These are phyloP conservation scores for Leuctra nigra DNA, from an alignment of 2,888 invertebrate species.

Conservation along the genomic window DNA sequence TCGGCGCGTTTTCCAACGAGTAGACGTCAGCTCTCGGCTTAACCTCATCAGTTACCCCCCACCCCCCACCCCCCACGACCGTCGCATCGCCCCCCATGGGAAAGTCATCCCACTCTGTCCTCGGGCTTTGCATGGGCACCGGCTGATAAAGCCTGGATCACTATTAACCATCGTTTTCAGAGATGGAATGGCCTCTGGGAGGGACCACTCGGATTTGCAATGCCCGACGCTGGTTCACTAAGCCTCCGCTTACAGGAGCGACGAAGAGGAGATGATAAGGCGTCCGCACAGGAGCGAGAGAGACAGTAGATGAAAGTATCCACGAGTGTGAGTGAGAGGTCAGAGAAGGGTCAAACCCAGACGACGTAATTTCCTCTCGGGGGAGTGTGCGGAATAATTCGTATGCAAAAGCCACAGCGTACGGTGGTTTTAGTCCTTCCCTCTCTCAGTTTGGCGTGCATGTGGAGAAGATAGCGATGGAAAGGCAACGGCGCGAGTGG, in stretches of 20 bases:
- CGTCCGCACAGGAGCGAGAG: not conserved
- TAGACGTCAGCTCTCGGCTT: not conserved
- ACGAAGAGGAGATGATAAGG: too few species aligned
- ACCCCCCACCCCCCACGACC: not conserved
- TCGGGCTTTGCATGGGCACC: slow-evolving; percentile 24
- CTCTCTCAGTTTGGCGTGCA: too few species aligned
- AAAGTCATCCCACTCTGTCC: slow-evolving; percentile 13
- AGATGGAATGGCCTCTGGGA: slow-evolving; percentile 28
- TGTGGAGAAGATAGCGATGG: not conserved
- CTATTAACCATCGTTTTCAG: slow-evolving; percentile 30
- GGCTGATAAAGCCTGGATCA: slow-evolving; percentile 28
- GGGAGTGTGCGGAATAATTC: slow-evolving; percentile 24
- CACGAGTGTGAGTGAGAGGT: slow-evolving; percentile 7
- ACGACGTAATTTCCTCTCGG: slow-evolving; percentile 28
- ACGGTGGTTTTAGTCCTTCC: slow-evolving; percentile 3
- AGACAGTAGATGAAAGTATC: slow-evolving; percentile 12
- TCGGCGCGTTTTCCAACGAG: too few species aligned
- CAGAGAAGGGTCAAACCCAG: slow-evolving; percentile 25
- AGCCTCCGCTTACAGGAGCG: too few species aligned
- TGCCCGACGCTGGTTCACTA: slow-evolving; percentile 11
- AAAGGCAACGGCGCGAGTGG: not conserved
- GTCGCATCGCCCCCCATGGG: not conserved
- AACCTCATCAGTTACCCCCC: slow-evolving; percentile 1
- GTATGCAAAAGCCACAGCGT: slow-evolving; percentile 26
- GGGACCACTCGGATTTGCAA: slow-evolving; percentile 13